Base-by-base conservation (phyloP, 92 coral and sea anemone species). In the Epizoanthus ramosus region DNA sequence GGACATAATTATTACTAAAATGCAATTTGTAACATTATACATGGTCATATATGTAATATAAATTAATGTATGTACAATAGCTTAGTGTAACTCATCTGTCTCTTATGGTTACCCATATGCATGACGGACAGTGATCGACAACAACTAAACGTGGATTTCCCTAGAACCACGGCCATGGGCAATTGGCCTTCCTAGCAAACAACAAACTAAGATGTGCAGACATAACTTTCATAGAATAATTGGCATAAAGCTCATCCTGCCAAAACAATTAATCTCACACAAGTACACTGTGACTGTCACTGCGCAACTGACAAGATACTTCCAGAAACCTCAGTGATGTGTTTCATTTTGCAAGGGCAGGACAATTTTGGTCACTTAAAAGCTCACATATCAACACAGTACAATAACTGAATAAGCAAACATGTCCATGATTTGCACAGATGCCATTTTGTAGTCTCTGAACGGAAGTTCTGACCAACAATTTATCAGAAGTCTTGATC, bases 261-360 rank as follows among this genome's bases (percentile, higher is more conserved):
- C 66, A 60, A 60, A 60, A 60, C 66, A 60, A 60, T 60, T 60
- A 60, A 60, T 60, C 66, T 60, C 66, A 60, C 4, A 60, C 66
- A 60, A 60, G 66, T 60, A 60, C 66, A 28, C 31, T 28, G 31
- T 2, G 1, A 60, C 66, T 60, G 66, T 60, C 66, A 60, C 66
- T 60, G 66, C 66, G 66, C 66, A 60, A 60, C 66, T 60, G 66
- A 60, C 66, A 60, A 60, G 66, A 60, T 60, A 60, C 66, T 60
- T 60, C 66, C 66, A 60, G 66, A 60, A 60, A 60, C 66, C 66
- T 60, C 66, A 60, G 66, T 60, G 66, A 60, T 60, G 66, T 60
- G 66, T 60, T 60, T 60, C 66, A 60, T 60, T 60, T 60, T 60
- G 66, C 66, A 60, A 60, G 4, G 4, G 3, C 66, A 60, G 66